Percentiles rank a stretch among this genome's conserved stretches.
Conservation (phyloP, 2,797 vertebrate species). For the Trachurus trachurus region DNA sequence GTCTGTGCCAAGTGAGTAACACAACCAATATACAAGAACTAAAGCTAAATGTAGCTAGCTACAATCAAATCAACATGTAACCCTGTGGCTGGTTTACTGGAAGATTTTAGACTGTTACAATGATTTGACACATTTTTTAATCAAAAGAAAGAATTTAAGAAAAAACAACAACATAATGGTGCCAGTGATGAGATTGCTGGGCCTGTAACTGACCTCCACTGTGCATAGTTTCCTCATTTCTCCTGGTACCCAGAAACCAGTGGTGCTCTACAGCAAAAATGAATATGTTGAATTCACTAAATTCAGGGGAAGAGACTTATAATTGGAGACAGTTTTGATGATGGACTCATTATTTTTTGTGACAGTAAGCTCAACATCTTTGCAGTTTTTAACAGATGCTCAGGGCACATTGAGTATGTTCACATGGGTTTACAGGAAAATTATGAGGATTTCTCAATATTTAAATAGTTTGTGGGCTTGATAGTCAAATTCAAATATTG, state of each 20-base stretch:
- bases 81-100: neutral
- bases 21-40: too few relatives aligned
- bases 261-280: neutral
- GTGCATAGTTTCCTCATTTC: too few relatives aligned
- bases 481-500: neutral
- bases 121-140: too few relatives aligned
- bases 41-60: neutral
- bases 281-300: too few relatives aligned
- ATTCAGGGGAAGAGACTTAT: neutral
- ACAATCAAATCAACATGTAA: neutral
- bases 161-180: too few relatives aligned
- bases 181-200: too few relatives aligned
- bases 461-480: neutral
- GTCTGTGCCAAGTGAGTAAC: conserved; percentile 45
- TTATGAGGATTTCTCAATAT: neutral
- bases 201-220: too few relatives aligned
- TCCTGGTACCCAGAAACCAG: too few relatives aligned
- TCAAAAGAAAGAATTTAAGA: too few relatives aligned
- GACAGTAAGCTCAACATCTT: neutral
- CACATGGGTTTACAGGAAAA: neutral
- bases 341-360: neutral
- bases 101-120: neutral
- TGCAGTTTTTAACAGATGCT: neutral
- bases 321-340: neutral
- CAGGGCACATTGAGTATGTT: neutral